These are phyloP conservation scores for Gobius niger DNA, from an alignment of 2,113 vertebrate genomes.

Conservation along the genomic window DNA sequence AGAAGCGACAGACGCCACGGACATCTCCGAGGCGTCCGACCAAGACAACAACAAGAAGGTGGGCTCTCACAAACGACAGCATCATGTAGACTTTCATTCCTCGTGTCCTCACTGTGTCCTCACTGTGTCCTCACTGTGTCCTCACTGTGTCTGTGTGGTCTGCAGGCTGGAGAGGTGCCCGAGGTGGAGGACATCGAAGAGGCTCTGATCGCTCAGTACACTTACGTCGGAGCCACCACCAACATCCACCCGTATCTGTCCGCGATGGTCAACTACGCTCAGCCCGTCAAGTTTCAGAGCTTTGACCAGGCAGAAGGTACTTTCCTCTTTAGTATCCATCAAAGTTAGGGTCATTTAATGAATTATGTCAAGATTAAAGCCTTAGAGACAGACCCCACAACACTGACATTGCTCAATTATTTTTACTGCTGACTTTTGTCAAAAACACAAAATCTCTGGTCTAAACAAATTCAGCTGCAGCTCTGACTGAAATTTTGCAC, in stretches of 20 bases:
- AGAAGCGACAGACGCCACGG: slow-evolving; percentile 75
- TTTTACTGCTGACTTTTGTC: no score
- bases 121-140: no score
- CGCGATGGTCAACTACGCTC: slow-evolving; percentile 98
- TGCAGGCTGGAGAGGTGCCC: slow-evolving; percentile 82
- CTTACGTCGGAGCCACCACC: slow-evolving; percentile 96
- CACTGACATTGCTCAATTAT: no score
- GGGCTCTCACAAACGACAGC: neutral
- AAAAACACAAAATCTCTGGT: no score
- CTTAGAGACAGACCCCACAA: no score
- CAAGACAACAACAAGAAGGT: slow-evolving; percentile 97
- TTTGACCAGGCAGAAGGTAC: slow-evolving; percentile 93
- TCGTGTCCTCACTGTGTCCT: no score
- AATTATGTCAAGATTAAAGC: no score
- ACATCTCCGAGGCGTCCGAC: slow-evolving; percentile 82
- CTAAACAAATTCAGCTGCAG: no score
- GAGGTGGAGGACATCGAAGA: slow-evolving; percentile 96
- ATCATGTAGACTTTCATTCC: no score
- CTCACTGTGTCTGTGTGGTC: slow-evolving; percentile 11
- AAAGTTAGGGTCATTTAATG: no score
- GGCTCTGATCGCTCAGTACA: slow-evolving; percentile 95
- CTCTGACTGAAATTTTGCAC: no score
- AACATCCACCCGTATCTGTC: slow-evolving; percentile 98
- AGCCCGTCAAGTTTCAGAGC: slow-evolving; percentile 98
- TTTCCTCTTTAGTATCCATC: no score